Evolutionary conservation across 2,797 vertebrate genomes (phyloP).

Genomic region (Parotocinclus haroldoi): DNA sequence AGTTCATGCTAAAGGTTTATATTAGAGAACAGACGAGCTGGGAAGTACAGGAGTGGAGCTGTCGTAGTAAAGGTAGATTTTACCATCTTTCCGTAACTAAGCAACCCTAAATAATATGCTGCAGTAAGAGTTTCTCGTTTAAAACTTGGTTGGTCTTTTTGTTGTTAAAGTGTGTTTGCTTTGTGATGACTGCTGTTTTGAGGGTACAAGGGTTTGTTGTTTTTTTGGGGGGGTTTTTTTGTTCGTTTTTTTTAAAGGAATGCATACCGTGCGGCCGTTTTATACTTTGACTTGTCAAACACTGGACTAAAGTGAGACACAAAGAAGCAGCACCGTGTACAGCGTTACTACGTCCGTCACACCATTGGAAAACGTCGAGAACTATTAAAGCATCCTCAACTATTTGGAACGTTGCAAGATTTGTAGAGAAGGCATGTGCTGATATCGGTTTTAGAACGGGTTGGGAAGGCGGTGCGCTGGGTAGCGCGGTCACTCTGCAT

Average conservation of each 20-base stretch:
- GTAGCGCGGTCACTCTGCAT: too few species aligned
- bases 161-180: slow-evolving; percentile 91
- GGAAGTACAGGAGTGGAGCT: slow-evolving; percentile 71
- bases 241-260: slow-evolving; percentile 59
- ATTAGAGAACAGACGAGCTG: slow-evolving; percentile 49
- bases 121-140: slow-evolving; percentile 89
- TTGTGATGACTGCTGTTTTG: slow-evolving; percentile 99
- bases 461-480: neutral
- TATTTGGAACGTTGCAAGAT: neutral
- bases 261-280: slow-evolving; percentile 80
- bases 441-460: neutral
- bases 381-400: slow-evolving; percentile 40
- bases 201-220: slow-evolving; percentile 79
- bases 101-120: slow-evolving; percentile 97
- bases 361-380: slow-evolving; percentile 44
- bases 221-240: too few species aligned
- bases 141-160: slow-evolving; percentile 87
- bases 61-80: slow-evolving; percentile 77
- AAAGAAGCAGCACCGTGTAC: slow-evolving; percentile 63
- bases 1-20: slow-evolving; percentile 49
- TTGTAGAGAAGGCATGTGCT: slow-evolving; percentile 1
- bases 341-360: slow-evolving; percentile 57
- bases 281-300: slow-evolving; percentile 98
- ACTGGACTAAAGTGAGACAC: slow-evolving; percentile 91
- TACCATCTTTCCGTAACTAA: slow-evolving; percentile 72